Evolutionary conservation across 2,113 vertebrate genomes (phyloP).

Genomic region (Mirza zaza): DNA sequence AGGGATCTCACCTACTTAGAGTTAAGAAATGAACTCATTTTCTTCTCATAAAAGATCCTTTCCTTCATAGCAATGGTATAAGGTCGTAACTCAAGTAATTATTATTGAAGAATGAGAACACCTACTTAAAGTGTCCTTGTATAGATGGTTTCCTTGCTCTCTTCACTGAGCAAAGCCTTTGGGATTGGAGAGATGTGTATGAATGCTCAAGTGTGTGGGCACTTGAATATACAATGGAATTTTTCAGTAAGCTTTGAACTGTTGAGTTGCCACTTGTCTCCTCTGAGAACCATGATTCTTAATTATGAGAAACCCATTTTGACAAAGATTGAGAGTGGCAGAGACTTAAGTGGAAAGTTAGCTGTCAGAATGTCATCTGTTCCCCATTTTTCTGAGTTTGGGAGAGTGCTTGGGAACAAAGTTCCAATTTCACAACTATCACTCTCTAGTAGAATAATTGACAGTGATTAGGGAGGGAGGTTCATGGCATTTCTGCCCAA

Average conservation of each 20-base stretch:
- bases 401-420: conserved; percentile 26
- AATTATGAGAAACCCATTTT: conserved; percentile 61
- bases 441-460: conserved; percentile 34
- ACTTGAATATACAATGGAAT: not conserved
- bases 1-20: not conserved
- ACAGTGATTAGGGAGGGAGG: not conserved
- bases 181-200: not conserved
- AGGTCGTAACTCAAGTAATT: conserved; percentile 3
- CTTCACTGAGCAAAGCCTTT: not conserved
- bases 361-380: conserved; percentile 50
- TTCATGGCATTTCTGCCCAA: not conserved
- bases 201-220: not conserved
- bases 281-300: conserved; percentile 56
- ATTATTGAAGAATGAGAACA: not conserved
- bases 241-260: conserved; percentile 18
- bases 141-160: not conserved
- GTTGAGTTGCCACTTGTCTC: not conserved
- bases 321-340: conserved; percentile 58
- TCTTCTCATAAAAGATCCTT: conserved; percentile 9
- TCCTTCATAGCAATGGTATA: not conserved
- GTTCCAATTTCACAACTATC: conserved; percentile 35
- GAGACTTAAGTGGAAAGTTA: not conserved
- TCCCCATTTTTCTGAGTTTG: conserved; percentile 45
- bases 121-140: not conserved
- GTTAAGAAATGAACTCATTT: not conserved